Conservation (phyloP, 2,888 invertebrate genomes). For the Gastrophysa polygoni region DNA sequence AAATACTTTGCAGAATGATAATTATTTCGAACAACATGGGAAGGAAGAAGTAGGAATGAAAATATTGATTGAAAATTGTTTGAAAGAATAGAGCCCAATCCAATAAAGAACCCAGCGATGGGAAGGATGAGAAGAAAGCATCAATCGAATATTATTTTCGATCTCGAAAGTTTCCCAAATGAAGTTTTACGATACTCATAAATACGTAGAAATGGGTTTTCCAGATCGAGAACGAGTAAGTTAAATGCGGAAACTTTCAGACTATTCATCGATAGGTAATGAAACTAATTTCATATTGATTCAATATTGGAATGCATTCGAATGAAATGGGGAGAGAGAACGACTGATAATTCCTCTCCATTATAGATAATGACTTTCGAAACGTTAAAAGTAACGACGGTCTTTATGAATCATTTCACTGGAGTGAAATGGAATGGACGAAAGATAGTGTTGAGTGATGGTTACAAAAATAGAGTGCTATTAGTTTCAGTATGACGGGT, state of each 20-base stretch:
- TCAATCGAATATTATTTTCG: not conserved
- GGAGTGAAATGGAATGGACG: not conserved
- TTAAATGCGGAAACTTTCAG: not conserved
- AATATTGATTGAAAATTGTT: too few relatives aligned
- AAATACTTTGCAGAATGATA: too few relatives aligned
- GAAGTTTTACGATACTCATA: not conserved
- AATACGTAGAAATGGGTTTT: not conserved
- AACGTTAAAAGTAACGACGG: not conserved
- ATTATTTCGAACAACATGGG: too few relatives aligned
- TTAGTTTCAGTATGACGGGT: too few relatives aligned
- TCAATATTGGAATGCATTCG: not conserved
- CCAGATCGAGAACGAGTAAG: not conserved
- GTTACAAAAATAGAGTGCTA: not conserved
- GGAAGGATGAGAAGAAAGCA: too few relatives aligned
- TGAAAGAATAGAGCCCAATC: too few relatives aligned
- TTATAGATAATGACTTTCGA: slow-evolving; percentile 12
- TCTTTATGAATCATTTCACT: not conserved
- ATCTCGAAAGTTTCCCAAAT: not conserved
- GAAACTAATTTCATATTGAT: not conserved
- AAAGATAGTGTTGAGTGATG: not conserved
- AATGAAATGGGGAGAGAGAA: not conserved
- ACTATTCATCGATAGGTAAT: not conserved
- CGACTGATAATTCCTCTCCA: slow-evolving; percentile 9
- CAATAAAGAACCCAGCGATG: too few relatives aligned
- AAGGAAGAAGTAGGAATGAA: too few relatives aligned